phyloP scores from a whole-genome alignment of 2,797 vertebrate genomes.

The Falco rusticolus region DNA sequence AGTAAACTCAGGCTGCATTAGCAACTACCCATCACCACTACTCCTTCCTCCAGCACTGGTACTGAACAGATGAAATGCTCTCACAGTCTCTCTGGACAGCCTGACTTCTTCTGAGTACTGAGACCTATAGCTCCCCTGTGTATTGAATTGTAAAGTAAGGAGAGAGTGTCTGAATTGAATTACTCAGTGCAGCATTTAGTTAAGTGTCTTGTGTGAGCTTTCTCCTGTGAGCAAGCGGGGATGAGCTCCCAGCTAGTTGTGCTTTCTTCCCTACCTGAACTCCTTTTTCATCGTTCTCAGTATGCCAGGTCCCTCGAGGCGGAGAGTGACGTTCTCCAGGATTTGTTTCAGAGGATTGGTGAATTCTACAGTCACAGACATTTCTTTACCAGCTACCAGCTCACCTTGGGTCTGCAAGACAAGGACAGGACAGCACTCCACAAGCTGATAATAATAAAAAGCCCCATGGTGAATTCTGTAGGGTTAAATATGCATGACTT shows the following conservation, averaged over 20 bases:
- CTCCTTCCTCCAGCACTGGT: background rate
- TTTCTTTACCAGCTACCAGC: conserved; percentile 78
- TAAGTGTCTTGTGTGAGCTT: background rate
- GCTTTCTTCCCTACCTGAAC: conserved; percentile 81
- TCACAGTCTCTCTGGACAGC: background rate
- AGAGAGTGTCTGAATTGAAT: conserved; percentile 18
- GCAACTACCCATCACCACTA: background rate
- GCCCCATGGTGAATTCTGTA: background rate
- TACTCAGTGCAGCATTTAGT: background rate
- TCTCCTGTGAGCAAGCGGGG: background rate
- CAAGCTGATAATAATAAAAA: background rate
- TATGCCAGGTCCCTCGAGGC: conserved; percentile 89
- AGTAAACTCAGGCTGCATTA: background rate
- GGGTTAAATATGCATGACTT: background rate
- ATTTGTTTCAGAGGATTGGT: conserved; percentile 87
- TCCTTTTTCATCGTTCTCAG: conserved; percentile 77
- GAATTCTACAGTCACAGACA: conserved; percentile 86
- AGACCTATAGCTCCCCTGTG: conserved; percentile 1
- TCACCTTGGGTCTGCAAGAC: conserved; percentile 79
- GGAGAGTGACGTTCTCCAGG: conserved; percentile 82
- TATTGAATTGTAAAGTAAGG: background rate
- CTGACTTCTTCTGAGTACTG: background rate
- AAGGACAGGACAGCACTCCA: background rate
- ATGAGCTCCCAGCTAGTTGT: background rate
- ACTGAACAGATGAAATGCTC: background rate